A percentile compares a stretch with the other conserved stretches of the same genome.
Conservation (phyloP, 2,888 invertebrate genomes). For the Synanthedon formicaeformis region DNA sequence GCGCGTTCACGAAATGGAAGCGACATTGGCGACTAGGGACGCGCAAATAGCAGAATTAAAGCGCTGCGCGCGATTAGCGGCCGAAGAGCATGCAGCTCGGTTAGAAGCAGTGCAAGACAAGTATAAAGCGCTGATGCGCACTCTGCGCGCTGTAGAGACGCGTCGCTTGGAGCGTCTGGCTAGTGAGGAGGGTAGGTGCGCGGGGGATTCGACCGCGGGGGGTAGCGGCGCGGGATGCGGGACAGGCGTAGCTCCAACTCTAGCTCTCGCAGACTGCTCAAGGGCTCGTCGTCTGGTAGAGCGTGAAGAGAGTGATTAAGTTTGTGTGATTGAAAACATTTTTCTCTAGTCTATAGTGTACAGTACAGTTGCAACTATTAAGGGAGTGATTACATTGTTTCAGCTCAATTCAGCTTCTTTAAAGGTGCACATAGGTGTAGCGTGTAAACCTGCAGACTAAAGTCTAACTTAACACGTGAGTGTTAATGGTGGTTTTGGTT, state of each 20-base stretch:
- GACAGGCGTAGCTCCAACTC: slow-evolving; percentile 66
- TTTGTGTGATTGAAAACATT: neutral
- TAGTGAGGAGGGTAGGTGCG: slow-evolving; percentile 31
- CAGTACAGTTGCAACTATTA: too few species aligned
- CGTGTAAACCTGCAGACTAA: too few species aligned
- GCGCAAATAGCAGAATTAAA: slow-evolving; percentile 55
- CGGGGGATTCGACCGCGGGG: slow-evolving; percentile 53
- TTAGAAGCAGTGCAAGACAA: slow-evolving; percentile 70
- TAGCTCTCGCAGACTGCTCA: slow-evolving; percentile 15
- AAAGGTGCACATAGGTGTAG: too few species aligned
- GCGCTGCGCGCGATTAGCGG: slow-evolving; percentile 58
- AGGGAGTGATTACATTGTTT: too few species aligned
- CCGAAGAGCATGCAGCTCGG: slow-evolving; percentile 73
- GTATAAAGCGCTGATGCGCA: slow-evolving; percentile 68
- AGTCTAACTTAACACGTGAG: too few species aligned
- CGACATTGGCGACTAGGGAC: slow-evolving; percentile 33
- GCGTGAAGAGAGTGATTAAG: slow-evolving; percentile 4
- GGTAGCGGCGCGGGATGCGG: slow-evolving; percentile 70
- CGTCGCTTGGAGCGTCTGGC: slow-evolving; percentile 66
- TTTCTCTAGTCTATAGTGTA: too few species aligned
- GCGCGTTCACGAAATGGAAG: slow-evolving; percentile 69
- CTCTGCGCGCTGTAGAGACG: slow-evolving; percentile 67
- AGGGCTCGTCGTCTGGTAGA: slow-evolving; percentile 17
- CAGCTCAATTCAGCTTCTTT: too few species aligned
- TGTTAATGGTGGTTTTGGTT: too few species aligned